These are phyloP conservation scores for Stictocephala bisonia DNA, from an alignment of 2,888 invertebrate genomes.

Conservation along the genomic window DNA sequence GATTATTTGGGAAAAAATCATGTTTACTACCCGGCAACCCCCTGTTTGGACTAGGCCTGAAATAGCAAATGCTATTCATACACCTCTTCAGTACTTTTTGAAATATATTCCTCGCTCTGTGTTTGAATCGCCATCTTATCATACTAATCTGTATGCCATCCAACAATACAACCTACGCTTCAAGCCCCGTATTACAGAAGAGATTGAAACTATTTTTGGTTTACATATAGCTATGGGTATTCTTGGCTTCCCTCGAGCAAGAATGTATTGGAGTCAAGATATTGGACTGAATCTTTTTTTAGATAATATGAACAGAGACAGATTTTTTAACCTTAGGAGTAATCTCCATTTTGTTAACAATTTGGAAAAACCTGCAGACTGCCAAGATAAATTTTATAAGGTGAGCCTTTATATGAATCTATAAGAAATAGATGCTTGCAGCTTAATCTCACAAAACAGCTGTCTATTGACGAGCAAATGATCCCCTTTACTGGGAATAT, in stretches of 20 bases:
- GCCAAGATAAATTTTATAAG: constrained; percentile 38
- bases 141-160: constrained; percentile 38
- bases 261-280: constrained; percentile 11
- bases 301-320: constrained; percentile 31
- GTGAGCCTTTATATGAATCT: constrained; percentile 13
- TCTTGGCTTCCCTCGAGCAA: constrained; percentile 26
- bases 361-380: constrained; percentile 31
- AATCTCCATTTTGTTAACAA: constrained; percentile 40
- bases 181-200: constrained; percentile 14
- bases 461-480: constrained; percentile 39
- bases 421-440: constrained; percentile 27
- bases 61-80: too few relatives aligned
- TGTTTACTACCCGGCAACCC: too few relatives aligned
- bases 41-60: too few relatives aligned
- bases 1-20: too few relatives aligned
- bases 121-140: constrained; percentile 3
- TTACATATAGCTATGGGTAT: constrained; percentile 30
- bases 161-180: constrained; percentile 35
- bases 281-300: background rate
- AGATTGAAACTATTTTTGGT: constrained; percentile 39
- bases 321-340: constrained; percentile 19
- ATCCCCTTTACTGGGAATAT: constrained; percentile 39
- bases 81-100: background rate
- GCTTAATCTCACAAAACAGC: constrained; percentile 17
- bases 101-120: background rate